Evolutionary conservation across 2,797 vertebrate species (phyloP).

Genomic region (Bucorvus abyssinicus): DNA sequence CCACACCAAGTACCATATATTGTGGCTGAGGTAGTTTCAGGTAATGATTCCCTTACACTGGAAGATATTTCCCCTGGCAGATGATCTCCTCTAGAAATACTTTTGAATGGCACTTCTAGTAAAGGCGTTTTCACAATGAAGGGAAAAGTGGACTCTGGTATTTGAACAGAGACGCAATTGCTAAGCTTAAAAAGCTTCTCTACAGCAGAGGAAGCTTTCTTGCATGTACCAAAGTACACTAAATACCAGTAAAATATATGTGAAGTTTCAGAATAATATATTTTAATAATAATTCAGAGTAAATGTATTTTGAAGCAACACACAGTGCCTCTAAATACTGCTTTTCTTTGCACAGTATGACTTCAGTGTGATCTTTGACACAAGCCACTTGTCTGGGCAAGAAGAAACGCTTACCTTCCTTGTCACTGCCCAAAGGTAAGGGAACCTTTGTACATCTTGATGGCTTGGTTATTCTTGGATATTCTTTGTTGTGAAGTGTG

Average conservation of each 20-base stretch:
- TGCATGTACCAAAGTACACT: not conserved
- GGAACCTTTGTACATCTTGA: accelerated
- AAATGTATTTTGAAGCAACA: not conserved
- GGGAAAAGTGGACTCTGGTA: not conserved
- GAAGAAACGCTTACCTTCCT: slow-evolving; percentile 88
- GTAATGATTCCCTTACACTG: not conserved
- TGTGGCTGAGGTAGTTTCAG: not conserved
- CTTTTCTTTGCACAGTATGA: slow-evolving; percentile 82
- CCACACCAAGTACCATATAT: not conserved
- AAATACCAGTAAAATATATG: not conserved
- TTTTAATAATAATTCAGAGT: not conserved
- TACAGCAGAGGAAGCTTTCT: not conserved
- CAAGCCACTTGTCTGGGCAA: slow-evolving; percentile 90
- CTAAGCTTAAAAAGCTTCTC: not conserved
- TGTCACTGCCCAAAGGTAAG: slow-evolving; percentile 90
- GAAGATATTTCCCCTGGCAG: not conserved
- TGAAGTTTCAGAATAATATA: not conserved
- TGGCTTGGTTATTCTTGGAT: not conserved
- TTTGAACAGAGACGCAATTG: not conserved
- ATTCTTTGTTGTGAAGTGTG: not conserved
- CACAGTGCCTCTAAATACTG: not conserved
- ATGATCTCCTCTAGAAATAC: not conserved
- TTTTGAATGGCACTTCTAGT: not conserved
- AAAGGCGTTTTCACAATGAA: not conserved
- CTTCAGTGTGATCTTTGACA: slow-evolving; percentile 95